phyloP scores from a whole-genome alignment of 2,113 vertebrate species.

The Tragelaphus buxtoni region DNA sequence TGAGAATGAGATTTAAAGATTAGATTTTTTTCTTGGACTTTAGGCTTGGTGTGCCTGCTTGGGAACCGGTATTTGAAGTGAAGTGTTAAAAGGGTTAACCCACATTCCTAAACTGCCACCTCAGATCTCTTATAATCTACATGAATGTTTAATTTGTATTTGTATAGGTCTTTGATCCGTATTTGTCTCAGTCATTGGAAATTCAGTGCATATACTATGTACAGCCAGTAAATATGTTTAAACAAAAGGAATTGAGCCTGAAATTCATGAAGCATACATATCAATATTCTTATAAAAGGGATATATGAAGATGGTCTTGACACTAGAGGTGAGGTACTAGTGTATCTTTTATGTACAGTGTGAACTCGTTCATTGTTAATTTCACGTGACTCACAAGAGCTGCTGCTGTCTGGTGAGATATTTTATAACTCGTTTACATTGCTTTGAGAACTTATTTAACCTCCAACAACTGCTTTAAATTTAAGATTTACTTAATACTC shows the following conservation, averaged over 20 bases:
- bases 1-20: constrained; percentile 48
- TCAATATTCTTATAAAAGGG: neutral
- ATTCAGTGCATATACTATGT: neutral
- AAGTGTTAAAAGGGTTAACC: constrained; percentile 22
- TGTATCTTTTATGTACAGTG: neutral
- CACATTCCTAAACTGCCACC: neutral
- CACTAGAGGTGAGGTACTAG: neutral
- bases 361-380: neutral
- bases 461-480: constrained; percentile 57
- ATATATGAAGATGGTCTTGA: neutral
- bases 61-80: constrained; percentile 35
- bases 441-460: constrained; percentile 47
- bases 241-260: constrained; percentile 37
- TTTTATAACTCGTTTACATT: constrained; percentile 57
- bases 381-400: constrained; percentile 26
- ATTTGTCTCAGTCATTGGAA: constrained; percentile 47
- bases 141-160: constrained; percentile 36
- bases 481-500: constrained; percentile 32
- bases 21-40: constrained; percentile 57
- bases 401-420: constrained; percentile 39
- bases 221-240: constrained; percentile 43
- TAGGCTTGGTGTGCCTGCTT: constrained; percentile 12
- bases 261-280: constrained; percentile 10
- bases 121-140: constrained; percentile 5
- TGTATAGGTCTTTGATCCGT: neutral